Base-by-base conservation (phyloP, 92 coral and sea anemone genomes). In the Porites divaricata region DNA sequence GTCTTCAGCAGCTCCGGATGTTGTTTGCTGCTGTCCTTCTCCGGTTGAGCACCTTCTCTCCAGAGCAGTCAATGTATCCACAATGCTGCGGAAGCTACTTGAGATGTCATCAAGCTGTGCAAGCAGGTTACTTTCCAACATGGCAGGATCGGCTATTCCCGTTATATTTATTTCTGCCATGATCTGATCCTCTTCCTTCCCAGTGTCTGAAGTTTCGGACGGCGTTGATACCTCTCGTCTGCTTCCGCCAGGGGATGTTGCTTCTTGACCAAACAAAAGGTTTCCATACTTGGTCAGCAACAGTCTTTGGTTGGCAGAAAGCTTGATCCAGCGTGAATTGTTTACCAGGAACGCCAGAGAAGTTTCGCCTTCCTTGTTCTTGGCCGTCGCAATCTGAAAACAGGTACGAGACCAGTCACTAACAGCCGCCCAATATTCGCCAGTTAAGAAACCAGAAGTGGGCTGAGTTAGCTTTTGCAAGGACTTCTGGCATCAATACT, bases 51-150 rank as follows among this genome's bases (percentile, higher is more conserved):
- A 84, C 10, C 87, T 72, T 59, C 91, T 87, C 77, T 94, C 98
- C 2, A 94, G 69, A 17, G 93, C 92, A 1, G 93, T 89, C 74
- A 94, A 73, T 1, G 98, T 92, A 54, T 94, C 98, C 48, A 94
- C 95, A 19, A 94, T 85, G 78, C 93, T 92, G 45, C 89, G 90
- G 61, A 94, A 92, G 58, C 93, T 91, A 76, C 92, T 91, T 2
- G 97, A 93, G 71, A 93, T 93, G 77, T 94, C 98, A 61, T 92
- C 98, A 26, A 92, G 74, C 88, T 94, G 98, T 9, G 93, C 98
- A 14, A 92, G 83, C 2, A 92, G 83, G 52, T 94, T 94, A 69
- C 91, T 92, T 75, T 92, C 95, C 35, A 94, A 68, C 68, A 90
- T 78, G 15, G 91, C 79, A 1, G 98, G 81, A 26, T 92, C 93